Percentiles rank a stretch among this genome's conserved stretches.
Evolutionary conservation across 2,888 invertebrate species (phyloP).

Genomic region (Phalera bucephala): DNA sequence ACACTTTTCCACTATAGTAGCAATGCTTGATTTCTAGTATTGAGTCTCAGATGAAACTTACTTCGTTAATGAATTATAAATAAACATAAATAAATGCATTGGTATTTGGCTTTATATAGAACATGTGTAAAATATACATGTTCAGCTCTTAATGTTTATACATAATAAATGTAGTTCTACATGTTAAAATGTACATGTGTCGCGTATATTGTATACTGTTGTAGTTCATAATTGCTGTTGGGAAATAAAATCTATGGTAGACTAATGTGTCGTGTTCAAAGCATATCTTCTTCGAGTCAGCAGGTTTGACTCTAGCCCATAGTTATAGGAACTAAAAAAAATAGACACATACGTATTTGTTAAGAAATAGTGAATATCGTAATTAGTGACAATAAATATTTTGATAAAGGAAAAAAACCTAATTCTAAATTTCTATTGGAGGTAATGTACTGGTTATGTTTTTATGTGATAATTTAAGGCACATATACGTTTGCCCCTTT

Average conservation of each 20-base stretch:
- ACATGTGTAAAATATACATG: constrained; percentile 70
- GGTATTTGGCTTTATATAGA: constrained; percentile 83
- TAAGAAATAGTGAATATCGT: constrained; percentile 43
- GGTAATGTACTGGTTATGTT: constrained; percentile 32
- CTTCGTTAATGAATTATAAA: constrained; percentile 54
- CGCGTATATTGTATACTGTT: constrained; percentile 58
- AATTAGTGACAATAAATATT: constrained; percentile 62
- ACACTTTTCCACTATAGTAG: constrained; percentile 27
- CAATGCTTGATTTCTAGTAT: constrained; percentile 29
- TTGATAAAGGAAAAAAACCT: constrained; percentile 49
- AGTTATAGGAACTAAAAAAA: constrained; percentile 25
- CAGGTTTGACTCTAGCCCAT: constrained; percentile 45
- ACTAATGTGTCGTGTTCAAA: constrained; percentile 70
- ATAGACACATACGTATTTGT: constrained; percentile 40
- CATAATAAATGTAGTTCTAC: constrained; percentile 53
- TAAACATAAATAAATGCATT: constrained; percentile 79
- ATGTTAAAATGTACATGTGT: constrained; percentile 49
- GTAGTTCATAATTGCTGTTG: constrained; percentile 64
- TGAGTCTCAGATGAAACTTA: constrained; percentile 35
- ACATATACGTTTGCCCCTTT: too few relatives aligned
- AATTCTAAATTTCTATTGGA: constrained; percentile 38
- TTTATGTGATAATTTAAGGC: constrained; percentile 13
- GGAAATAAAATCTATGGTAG: constrained; percentile 50
- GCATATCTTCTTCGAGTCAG: constrained; percentile 59
- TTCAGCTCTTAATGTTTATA: constrained; percentile 77